These are phyloP conservation scores for Oasisia sp. DNA, from an alignment of 2,888 invertebrate species.

Conservation along the genomic window DNA sequence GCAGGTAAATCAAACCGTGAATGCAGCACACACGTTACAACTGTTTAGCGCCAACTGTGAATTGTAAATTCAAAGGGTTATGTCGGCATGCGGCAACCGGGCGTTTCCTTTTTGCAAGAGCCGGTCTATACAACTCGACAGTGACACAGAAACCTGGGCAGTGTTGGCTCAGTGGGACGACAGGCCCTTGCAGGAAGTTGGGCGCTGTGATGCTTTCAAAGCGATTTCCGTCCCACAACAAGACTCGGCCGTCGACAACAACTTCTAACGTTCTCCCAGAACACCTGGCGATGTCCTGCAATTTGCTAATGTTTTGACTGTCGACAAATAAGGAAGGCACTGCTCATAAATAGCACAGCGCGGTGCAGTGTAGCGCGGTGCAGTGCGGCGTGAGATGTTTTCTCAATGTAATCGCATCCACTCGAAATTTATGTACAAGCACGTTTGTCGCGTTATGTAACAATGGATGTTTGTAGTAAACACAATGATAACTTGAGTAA, in stretches of 20 bases:
- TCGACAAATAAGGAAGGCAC: background rate
- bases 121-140: background rate
- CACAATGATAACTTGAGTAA: background rate
- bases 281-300: background rate
- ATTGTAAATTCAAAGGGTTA: slow-evolving; percentile 10
- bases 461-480: background rate
- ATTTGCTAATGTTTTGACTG: background rate
- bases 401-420: background rate
- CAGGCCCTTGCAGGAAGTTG: background rate
- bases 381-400: background rate
- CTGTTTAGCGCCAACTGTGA: background rate
- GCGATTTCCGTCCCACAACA: background rate
- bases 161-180: background rate
- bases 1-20: slow-evolving; percentile 12
- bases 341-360: background rate
- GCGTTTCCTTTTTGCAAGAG: background rate
- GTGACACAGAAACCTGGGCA: background rate
- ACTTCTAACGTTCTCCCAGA: background rate
- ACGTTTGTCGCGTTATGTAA: background rate
- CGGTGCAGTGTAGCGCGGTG: no score
- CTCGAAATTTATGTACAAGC: no score
- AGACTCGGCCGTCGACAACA: background rate
- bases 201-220: slow-evolving; percentile 3
- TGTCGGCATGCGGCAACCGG: background rate
- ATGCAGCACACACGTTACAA: slow-evolving; percentile 6